phyloP scores from a whole-genome alignment of 1,140 invertebrate species.

The Drosophila chauvacae region DNA sequence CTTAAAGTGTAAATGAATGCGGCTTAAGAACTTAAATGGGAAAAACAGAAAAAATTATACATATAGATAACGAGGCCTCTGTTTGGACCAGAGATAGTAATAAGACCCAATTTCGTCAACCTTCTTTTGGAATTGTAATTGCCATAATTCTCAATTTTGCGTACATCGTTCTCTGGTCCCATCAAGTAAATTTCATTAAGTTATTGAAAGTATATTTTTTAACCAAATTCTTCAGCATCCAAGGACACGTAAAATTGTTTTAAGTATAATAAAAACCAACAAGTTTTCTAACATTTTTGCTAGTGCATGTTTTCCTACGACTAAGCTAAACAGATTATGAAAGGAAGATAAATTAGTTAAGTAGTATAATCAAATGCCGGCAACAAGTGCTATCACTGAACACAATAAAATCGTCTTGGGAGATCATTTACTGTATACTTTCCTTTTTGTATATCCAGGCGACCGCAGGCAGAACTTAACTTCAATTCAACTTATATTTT shows the following conservation, averaged over 20 bases:
- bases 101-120: not conserved
- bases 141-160: constrained; percentile 4
- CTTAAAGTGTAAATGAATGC: constrained; percentile 45
- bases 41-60: not conserved
- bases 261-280: constrained; percentile 18
- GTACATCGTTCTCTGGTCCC: constrained; percentile 19
- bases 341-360: constrained; percentile 59
- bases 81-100: constrained; percentile 17
- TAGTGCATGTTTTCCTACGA: constrained; percentile 73
- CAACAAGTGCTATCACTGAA: constrained; percentile 24
- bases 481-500: not conserved
- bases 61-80: constrained; percentile 26
- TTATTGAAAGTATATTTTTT: constrained; percentile 16
- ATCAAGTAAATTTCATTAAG: constrained; percentile 33
- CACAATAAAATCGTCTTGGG: constrained; percentile 36
- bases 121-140: constrained; percentile 14
- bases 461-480: constrained; percentile 24
- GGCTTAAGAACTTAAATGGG: constrained; percentile 25
- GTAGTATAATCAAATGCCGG: constrained; percentile 65
- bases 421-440: constrained; percentile 24
- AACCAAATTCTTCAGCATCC: constrained; percentile 21
- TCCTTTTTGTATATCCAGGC: constrained; percentile 7
- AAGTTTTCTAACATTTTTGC: constrained; percentile 62
- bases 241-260: constrained; percentile 47
- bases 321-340: constrained; percentile 47